A percentile compares a stretch with the other conserved stretches of the same genome.
Evolutionary conservation across 2,113 vertebrate genomes (phyloP).

Genomic region (Anser cygnoides): DNA sequence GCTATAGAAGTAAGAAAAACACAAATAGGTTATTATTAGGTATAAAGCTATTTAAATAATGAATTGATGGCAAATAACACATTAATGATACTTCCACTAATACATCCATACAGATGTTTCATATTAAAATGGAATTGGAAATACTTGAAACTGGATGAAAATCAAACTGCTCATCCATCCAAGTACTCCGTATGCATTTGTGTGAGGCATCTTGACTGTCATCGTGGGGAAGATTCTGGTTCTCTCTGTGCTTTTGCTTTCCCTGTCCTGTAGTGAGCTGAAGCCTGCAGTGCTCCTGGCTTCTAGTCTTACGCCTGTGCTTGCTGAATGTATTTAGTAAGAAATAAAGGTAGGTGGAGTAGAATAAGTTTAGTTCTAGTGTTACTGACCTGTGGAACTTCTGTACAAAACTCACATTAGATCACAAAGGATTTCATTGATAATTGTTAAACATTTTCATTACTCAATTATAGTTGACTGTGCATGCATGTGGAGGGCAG

Average conservation of each 20-base stretch:
- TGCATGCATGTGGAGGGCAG: not conserved
- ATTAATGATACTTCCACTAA: not conserved
- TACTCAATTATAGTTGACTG: constrained; percentile 29
- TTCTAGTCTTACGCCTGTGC: not conserved
- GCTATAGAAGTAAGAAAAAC: not conserved
- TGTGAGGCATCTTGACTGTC: not conserved
- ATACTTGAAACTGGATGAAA: not conserved
- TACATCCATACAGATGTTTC: not conserved
- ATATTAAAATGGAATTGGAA: not conserved
- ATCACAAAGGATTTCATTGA: not conserved
- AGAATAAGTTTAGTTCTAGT: not conserved
- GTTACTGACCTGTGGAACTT: constrained; percentile 21
- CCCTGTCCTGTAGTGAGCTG: not conserved
- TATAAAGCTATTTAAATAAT: not conserved
- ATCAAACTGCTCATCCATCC: not conserved
- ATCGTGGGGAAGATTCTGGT: not conserved
- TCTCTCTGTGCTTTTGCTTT: not conserved
- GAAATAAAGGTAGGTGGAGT: not conserved
- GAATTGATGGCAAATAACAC: not conserved
- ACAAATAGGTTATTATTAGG: not conserved
- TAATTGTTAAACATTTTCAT: constrained; percentile 17
- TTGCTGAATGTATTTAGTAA: not conserved
- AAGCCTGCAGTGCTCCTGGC: not conserved
- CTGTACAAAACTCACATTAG: not conserved
- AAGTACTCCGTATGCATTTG: not conserved